Conservation (phyloP, 1,140 invertebrate genomes). For the Orchesella cincta region DNA sequence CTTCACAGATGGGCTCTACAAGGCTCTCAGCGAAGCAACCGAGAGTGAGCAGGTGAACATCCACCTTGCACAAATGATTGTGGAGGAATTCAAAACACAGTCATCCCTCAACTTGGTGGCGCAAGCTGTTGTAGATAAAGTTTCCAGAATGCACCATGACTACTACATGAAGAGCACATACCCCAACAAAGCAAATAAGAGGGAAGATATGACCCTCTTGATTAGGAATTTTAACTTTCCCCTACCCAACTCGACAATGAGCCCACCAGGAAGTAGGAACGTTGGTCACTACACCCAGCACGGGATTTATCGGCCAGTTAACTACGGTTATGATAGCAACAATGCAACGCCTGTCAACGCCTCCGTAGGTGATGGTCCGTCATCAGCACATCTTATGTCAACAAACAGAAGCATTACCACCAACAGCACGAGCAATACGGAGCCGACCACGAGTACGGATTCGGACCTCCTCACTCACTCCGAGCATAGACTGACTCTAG, state of each 20-base stretch:
- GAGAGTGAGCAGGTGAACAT: slow-evolving; percentile 77
- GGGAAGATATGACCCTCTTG: slow-evolving; percentile 80
- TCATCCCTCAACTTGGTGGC: slow-evolving; percentile 78
- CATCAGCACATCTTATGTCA: neutral
- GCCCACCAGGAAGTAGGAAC: slow-evolving; percentile 27
- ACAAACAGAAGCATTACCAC: neutral
- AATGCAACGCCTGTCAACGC: slow-evolving; percentile 11
- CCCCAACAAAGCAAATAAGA: slow-evolving; percentile 56
- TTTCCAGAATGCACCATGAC: slow-evolving; percentile 80
- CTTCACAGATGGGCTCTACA: slow-evolving; percentile 82
- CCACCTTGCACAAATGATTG: slow-evolving; percentile 74
- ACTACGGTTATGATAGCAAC: neutral
- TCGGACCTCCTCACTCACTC: slow-evolving; percentile 47
- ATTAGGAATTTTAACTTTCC: slow-evolving; percentile 85
- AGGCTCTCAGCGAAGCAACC: slow-evolving; percentile 78
- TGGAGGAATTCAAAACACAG: slow-evolving; percentile 78
- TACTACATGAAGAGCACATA: slow-evolving; percentile 66
- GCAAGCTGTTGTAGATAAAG: slow-evolving; percentile 83
- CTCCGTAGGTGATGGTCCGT: neutral
- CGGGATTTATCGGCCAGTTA: neutral
- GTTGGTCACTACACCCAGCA: neutral
- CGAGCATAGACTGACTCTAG: slow-evolving; percentile 56
- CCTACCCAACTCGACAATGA: slow-evolving; percentile 63
- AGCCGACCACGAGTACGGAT: slow-evolving; percentile 50
- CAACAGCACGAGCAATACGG: slow-evolving; percentile 3